phyloP scores from a whole-genome alignment of 2,113 vertebrate genomes.

The Eclectus roratus region DNA sequence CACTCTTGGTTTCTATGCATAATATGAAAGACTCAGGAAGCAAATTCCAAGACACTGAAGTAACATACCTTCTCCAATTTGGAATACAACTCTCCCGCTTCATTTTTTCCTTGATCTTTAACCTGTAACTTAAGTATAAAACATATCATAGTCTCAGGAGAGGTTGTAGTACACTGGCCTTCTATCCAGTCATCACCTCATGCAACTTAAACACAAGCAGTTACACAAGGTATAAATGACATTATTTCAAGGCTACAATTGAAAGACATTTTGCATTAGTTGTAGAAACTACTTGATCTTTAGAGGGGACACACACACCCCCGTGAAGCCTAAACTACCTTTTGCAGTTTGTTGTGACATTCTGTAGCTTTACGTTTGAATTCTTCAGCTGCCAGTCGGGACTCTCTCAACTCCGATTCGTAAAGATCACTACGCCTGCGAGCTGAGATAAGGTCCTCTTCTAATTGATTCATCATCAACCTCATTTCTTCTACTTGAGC shows the following conservation, averaged over 20 bases:
- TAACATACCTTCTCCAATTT: conserved; percentile 91
- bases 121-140: conserved; percentile 80
- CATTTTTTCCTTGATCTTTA: conserved; percentile 93
- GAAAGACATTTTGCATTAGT: background rate
- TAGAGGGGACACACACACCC: background rate
- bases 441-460: conserved; percentile 95
- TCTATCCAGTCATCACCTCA: background rate
- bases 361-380: conserved; percentile 93
- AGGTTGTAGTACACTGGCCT: background rate
- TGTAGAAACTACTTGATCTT: background rate
- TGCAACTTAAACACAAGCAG: background rate
- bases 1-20: background rate
- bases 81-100: conserved; percentile 86
- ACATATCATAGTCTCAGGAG: background rate
- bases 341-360: conserved; percentile 91
- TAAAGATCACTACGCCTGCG: conserved; percentile 96
- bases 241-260: background rate
- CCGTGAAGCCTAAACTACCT: conserved; percentile 75
- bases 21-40: background rate
- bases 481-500: conserved; percentile 98
- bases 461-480: conserved; percentile 93
- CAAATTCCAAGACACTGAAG: background rate
- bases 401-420: conserved; percentile 92
- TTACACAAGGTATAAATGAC: background rate
- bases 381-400: conserved; percentile 89